Base-by-base conservation (phyloP, 2,797 vertebrate species). In the Phrynocephalus vlangalii region DNA sequence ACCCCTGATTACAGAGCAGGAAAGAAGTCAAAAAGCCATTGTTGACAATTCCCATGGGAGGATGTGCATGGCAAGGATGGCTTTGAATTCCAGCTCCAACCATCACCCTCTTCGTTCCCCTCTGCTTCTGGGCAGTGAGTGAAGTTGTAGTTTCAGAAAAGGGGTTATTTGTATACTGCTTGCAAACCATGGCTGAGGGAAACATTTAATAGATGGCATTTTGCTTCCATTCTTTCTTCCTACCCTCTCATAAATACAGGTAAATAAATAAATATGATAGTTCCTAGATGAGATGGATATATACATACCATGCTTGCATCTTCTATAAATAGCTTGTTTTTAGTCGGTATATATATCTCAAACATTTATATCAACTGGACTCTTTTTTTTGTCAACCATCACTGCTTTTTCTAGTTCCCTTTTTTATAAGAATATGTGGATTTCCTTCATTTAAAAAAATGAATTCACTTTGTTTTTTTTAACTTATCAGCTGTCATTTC, bases 211-310 rank as follows among this genome's bases (percentile, higher is more conserved):
- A 91, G 90, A 95, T 91, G 91, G 90, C 67, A 91, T 93, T 94
- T 95, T 91, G 93, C 90, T 96, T 93, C 94, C 95, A 83, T 89
- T 95, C 94, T 94, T 90, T 95, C 91, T 93, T 77, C 91, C 92
- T 94, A 93, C 82, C 56, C 92, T 85, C 91, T 50, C 87, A 94
- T 94, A 94, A 90, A 94, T 87, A 90, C 91, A 96, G 90, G 94
- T 93, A 95, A 94, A 93, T 91, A 95, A 95, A 96, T 94, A 95
- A 95, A 96, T 95, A 94, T 88, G 48, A 95, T 93, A 94, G 87
- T 94, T 95, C 94, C 92, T 90, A 94, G 91, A 77, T 13, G 18
- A 94, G 24, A 48, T n/a, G 33, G 5, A 93, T 93, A 87, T 72
- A 90, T 89, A 91, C 87, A 90, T 84, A 84, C 86, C 91, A 91